Evolutionary conservation across 2,888 invertebrate genomes (phyloP).

Genomic region (Autographa gamma): DNA sequence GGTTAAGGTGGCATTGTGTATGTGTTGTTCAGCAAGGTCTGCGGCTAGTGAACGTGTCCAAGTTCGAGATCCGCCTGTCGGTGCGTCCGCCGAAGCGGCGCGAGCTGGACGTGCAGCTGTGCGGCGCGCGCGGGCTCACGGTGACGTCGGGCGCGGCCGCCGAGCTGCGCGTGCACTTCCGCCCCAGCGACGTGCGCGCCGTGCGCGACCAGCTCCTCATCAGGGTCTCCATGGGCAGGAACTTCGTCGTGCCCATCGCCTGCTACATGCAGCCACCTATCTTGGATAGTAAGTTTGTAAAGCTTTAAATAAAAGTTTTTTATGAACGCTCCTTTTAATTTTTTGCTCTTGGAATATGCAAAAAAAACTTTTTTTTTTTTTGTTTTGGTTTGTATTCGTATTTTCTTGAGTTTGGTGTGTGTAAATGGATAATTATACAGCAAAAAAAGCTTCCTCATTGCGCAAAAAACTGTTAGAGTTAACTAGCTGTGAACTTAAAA

Average conservation of each 20-base stretch:
- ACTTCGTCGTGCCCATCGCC: conserved; percentile 65
- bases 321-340: no score
- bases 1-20: no score
- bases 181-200: conserved; percentile 67
- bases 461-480: no score
- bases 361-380: no score
- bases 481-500: no score
- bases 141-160: conserved; percentile 73
- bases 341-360: no score
- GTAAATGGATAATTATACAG: no score
- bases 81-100: conserved; percentile 71
- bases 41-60: conserved; percentile 75
- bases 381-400: no score
- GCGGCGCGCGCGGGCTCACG: conserved; percentile 67
- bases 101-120: conserved; percentile 68
- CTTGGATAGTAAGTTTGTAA: conserved; percentile 67
- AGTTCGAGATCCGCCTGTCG: conserved; percentile 71
- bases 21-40: conserved; percentile 63
- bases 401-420: no score
- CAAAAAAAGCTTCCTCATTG: no score
- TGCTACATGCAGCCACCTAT: conserved; percentile 79
- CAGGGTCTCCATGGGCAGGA: conserved; percentile 62
- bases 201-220: conserved; percentile 67
- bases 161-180: conserved; percentile 70
- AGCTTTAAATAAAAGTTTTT: no score